Conservation (phyloP, 2,113 vertebrate genomes). For the Pipra filicauda region DNA sequence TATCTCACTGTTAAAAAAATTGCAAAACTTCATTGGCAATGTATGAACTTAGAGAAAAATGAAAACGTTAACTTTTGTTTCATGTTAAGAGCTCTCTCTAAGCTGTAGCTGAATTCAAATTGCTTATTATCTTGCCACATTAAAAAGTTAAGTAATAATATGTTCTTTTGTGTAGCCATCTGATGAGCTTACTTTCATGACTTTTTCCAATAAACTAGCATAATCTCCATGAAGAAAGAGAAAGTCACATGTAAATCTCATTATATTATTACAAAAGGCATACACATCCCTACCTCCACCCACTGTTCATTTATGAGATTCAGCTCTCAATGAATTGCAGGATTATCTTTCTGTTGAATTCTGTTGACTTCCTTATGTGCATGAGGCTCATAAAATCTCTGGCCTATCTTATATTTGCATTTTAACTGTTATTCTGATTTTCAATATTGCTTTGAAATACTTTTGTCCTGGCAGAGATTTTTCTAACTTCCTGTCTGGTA, state of each 20-base stretch:
- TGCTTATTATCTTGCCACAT: constrained; percentile 39
- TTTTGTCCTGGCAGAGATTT: not conserved
- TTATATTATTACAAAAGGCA: not conserved
- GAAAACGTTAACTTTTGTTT: constrained; percentile 12
- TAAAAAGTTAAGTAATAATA: constrained; percentile 46
- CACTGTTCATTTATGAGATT: not conserved
- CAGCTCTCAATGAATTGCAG: not conserved
- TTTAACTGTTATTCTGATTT: not conserved
- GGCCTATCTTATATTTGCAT: not conserved
- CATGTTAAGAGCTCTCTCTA: not conserved
- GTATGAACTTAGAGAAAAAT: not conserved
- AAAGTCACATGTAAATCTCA: constrained; percentile 9
- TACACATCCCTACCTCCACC: not conserved
- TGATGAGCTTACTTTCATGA: constrained; percentile 26
- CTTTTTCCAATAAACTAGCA: constrained; percentile 1
- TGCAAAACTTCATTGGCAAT: not conserved
- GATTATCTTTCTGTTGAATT: not conserved
- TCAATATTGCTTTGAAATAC: not conserved
- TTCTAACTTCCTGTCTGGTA: not conserved
- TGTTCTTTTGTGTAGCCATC: constrained; percentile 34
- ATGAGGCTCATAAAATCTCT: not conserved
- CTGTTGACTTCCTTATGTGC: not conserved
- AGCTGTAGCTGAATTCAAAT: not conserved
- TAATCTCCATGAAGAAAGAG: not conserved
- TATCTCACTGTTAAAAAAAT: not conserved